Evolutionary conservation across 2,797 vertebrate species (phyloP), one percentile per base, ranked within the genome.

Genomic region (Diglossa cyanea): DNA sequence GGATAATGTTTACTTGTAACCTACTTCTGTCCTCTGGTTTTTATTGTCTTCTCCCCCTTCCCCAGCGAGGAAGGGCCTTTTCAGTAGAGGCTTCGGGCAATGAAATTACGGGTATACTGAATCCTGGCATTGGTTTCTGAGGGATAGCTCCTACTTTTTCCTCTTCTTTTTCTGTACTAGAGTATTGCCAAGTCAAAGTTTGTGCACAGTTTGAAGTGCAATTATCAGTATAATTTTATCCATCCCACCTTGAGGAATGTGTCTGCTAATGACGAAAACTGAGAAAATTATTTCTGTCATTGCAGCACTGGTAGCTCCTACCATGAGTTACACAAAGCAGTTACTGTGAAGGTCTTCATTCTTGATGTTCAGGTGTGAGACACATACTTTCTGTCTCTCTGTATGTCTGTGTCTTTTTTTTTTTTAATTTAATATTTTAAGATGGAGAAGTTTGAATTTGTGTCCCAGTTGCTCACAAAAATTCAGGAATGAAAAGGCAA

Each of bases 1-100:
- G 88, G 96, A 97, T 98, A 95, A 98, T 95, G 67, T 91, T 95
- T 95, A 91, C 93, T 82, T 53, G 47, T 95, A 96, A 82, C 89
- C 82, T 88, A 77, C 87, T 96, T 95, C 65, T 76, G 42, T 90
- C 44, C 47, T 66, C 77, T 73, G 68, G 4, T 82, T 93, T 91
- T 82, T 63, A 63, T 62, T 89, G 40, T 86, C 55, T 73, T 88
- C 45, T 82, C 21, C n/a, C 39, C 24, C 25, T 86, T 45, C n/a
- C 60, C 5, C 0, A 47, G 14, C 0, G 10, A 70, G 57, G 37
- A 62, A 47, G 14, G 18, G 17, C 42, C 62, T 89, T 96, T 84
- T 58, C 53, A 61, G 24, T 2, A 31, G 47, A 60, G 72, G 28
- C 53, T 58, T 48, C 33, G 14, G 51, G 72, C 50, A 70, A 40